A percentile compares a stretch with the other conserved stretches of the same genome.
Conservation (phyloP, 2,113 vertebrate species). For the Mellivora capensis region DNA sequence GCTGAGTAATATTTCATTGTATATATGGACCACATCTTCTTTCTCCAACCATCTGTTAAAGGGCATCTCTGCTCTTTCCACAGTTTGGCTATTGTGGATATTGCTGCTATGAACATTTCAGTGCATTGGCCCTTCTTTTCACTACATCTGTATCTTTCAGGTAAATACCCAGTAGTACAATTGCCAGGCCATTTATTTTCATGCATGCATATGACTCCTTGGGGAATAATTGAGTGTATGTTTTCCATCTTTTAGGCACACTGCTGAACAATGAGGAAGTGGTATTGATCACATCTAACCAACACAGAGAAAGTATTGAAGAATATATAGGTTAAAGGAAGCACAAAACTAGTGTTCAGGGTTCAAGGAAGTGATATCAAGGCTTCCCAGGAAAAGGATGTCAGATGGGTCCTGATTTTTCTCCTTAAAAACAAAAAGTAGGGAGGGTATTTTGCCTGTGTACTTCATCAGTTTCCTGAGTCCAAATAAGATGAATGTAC, state of each 20-base stretch:
- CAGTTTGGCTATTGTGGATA: no score
- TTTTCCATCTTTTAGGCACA: not conserved
- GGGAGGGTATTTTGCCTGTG: not conserved
- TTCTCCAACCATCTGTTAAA: no score
- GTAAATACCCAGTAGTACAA: no score
- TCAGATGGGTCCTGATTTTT: not conserved
- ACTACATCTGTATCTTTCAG: no score
- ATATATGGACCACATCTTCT: no score
- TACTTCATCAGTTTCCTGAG: not conserved
- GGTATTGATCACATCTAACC: not conserved
- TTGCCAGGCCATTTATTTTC: not conserved
- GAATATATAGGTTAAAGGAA: not conserved
- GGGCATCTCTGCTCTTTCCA: no score
- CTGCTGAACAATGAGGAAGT: not conserved
- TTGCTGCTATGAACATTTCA: no score
- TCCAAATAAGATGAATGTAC: not conserved
- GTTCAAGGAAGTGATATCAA: not conserved
- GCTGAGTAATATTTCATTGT: no score
- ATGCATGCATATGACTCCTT: not conserved
- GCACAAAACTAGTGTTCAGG: not conserved
- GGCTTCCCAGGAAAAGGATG: not conserved
- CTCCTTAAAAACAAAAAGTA: not conserved
- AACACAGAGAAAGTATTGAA: not conserved
- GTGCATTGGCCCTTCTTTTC: no score
- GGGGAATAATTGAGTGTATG: not conserved